These are phyloP conservation scores for Gymnocephalus cernua DNA, from an alignment of 2,113 vertebrate genomes.

Conservation along the genomic window DNA sequence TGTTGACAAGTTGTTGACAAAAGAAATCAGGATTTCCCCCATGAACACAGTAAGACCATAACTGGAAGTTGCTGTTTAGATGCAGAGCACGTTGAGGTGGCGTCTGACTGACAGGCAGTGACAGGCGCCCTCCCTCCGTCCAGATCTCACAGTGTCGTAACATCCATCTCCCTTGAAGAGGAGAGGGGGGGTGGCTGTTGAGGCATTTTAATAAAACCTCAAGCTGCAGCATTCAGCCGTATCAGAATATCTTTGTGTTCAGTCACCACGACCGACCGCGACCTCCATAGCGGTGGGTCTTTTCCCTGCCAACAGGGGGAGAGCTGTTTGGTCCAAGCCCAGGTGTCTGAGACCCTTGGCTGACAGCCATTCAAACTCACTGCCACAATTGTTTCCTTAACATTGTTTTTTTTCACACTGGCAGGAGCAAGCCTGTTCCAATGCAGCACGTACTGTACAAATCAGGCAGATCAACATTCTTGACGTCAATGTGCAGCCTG, in stretches of 20 bases:
- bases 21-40: slow-evolving; percentile 33
- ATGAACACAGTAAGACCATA: neutral
- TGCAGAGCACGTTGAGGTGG: slow-evolving; percentile 26
- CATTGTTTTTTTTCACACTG: slow-evolving; percentile 18
- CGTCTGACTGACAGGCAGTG: slow-evolving; percentile 34
- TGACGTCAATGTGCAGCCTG: slow-evolving; percentile 34
- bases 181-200: neutral
- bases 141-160: slow-evolving; percentile 15
- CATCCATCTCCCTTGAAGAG: slow-evolving; percentile 20
- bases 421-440: slow-evolving; percentile 54
- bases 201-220: slow-evolving; percentile 52
- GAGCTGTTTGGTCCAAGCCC: slow-evolving; percentile 59
- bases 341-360: slow-evolving; percentile 73
- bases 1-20: slow-evolving; percentile 58
- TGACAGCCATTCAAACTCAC: slow-evolving; percentile 69
- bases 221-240: slow-evolving; percentile 44
- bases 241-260: slow-evolving; percentile 62
- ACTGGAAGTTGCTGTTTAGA: slow-evolving; percentile 30
- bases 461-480: slow-evolving; percentile 41
- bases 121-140: slow-evolving; percentile 5
- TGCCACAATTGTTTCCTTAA: slow-evolving; percentile 60
- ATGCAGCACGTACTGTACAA: slow-evolving; percentile 43
- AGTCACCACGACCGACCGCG: slow-evolving; percentile 41
- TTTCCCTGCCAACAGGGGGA: slow-evolving; percentile 41
- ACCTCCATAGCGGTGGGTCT: slow-evolving; percentile 58